Percentiles rank a stretch among this genome's conserved stretches.
Conservation (phyloP, 2,888 invertebrate genomes). For the Anorthoa munda region DNA sequence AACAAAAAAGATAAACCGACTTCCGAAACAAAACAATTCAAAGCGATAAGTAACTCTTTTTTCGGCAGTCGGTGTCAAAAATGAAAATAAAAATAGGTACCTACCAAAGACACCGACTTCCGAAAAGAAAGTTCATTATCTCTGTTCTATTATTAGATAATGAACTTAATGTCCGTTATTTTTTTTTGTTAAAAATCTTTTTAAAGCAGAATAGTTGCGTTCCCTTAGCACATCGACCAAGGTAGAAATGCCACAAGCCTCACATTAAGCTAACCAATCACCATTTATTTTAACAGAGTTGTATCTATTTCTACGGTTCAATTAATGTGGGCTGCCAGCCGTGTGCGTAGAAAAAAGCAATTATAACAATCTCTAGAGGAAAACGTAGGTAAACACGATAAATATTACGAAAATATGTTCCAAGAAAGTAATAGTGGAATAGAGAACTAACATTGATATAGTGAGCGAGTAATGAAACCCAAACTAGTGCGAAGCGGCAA, state of each 20-base stretch:
- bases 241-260: conserved; percentile 5
- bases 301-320: conserved; percentile 37
- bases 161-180: too few species aligned
- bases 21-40: too few species aligned
- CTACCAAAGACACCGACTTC: too few species aligned
- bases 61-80: too few species aligned
- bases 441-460: conserved; percentile 29
- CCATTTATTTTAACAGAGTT: conserved; percentile 42
- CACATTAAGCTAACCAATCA: conserved; percentile 20
- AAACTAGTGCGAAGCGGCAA: not conserved
- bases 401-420: conserved; percentile 39
- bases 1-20: too few species aligned
- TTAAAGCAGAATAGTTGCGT: not conserved
- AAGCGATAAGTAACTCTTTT: too few species aligned
- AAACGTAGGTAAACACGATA: conserved; percentile 28
- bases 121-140: too few species aligned
- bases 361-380: conserved; percentile 55
- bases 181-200: not conserved
- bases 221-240: not conserved
- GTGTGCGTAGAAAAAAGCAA: conserved; percentile 40
- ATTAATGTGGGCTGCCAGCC: conserved; percentile 36
- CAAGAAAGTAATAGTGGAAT: conserved; percentile 19
- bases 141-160: too few species aligned
- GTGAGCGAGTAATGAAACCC: not conserved
- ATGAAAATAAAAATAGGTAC: too few species aligned